Evolutionary conservation across 2,797 vertebrate genomes (phyloP).

Genomic region (Cossypha niveicapilla): DNA sequence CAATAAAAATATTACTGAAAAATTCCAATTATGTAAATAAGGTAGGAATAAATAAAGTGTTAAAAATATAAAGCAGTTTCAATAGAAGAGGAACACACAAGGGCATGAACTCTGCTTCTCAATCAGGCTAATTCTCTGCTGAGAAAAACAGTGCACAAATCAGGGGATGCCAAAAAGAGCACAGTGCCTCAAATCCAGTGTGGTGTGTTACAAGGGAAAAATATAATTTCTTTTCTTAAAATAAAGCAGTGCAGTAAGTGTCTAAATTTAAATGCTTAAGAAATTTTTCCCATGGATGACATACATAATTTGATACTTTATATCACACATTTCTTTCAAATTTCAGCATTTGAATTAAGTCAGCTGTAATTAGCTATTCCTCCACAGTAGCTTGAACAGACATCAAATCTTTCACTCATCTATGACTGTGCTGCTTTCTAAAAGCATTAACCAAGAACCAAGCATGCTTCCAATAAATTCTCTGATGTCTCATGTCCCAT

Average conservation of each 20-base stretch:
- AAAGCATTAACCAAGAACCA: not conserved
- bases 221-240: not conserved
- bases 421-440: not conserved
- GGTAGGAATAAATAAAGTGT: not conserved
- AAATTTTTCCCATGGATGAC: not conserved
- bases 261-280: not conserved
- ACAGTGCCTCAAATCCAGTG: not conserved
- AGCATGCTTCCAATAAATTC: not conserved
- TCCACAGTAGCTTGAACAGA: slow-evolving; percentile 5
- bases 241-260: not conserved
- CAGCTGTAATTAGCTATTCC: not conserved
- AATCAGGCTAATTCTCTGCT: not conserved
- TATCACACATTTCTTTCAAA: not conserved
- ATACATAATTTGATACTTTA: not conserved
- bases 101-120: not conserved
- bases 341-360: not conserved
- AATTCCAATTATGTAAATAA: not conserved
- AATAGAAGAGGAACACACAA: not conserved
- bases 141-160: not conserved
- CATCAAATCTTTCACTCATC: not conserved
- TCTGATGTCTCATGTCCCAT: not conserved
- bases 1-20: not conserved
- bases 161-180: not conserved
- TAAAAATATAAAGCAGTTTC: not conserved
- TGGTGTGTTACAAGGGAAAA: not conserved